Evolutionary conservation across 2,113 vertebrate species (phyloP).

Genomic region (Dasyprocta punctata): DNA sequence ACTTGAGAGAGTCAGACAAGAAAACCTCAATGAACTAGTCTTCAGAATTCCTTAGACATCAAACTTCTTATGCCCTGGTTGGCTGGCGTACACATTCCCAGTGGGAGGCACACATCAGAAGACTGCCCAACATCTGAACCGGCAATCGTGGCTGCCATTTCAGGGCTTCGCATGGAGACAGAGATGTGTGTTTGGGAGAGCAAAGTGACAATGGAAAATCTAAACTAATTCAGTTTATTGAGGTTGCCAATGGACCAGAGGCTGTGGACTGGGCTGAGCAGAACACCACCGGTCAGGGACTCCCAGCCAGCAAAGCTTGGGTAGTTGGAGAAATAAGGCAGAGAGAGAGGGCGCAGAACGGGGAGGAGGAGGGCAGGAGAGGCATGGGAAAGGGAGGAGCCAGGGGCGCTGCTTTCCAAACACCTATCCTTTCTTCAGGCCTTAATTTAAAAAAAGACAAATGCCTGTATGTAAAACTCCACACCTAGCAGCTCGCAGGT

Average conservation of each 20-base stretch:
- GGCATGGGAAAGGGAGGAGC: not conserved
- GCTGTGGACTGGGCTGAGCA: not conserved
- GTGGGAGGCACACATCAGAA: not conserved
- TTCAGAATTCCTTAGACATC: not conserved
- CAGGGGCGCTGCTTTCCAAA: not conserved
- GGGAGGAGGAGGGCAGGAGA: not conserved
- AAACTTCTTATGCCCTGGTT: not conserved
- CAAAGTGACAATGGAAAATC: not conserved
- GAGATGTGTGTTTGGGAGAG: not conserved
- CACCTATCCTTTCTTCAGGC: not conserved
- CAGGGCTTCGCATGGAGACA: accelerated
- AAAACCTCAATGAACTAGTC: not conserved
- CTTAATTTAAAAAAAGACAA: constrained; percentile 65
- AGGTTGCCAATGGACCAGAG: not conserved
- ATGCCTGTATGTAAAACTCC: constrained; percentile 33
- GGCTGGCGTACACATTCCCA: not conserved
- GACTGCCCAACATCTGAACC: not conserved
- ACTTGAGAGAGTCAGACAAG: not conserved
- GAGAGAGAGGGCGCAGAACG: not conserved
- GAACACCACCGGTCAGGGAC: constrained; percentile 18
- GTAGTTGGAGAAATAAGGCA: no score
- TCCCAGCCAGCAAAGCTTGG: not conserved
- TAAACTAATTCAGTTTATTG: not conserved
- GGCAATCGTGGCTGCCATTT: not conserved
- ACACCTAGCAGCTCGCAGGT: not conserved